These are phyloP conservation scores for Pantelozetes paolii DNA, from an alignment of 2,888 invertebrate genomes.

Conservation along the genomic window DNA sequence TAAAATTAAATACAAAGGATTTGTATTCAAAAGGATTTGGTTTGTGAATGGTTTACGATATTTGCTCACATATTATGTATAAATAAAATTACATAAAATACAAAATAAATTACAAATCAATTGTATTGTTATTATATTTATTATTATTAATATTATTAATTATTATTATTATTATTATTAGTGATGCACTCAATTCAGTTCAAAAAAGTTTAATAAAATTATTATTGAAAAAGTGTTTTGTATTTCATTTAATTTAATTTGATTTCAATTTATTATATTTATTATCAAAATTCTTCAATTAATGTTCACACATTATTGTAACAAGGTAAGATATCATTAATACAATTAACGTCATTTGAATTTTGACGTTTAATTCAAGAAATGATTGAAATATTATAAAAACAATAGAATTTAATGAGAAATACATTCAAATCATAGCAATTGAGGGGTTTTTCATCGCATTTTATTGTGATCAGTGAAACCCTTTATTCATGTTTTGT, in stretches of 20 bases:
- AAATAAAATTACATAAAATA: not conserved
- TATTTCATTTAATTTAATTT: not conserved
- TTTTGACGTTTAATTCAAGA: no score
- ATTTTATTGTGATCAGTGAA: no score
- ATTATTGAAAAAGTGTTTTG: not conserved
- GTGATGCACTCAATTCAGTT: constrained; percentile 36
- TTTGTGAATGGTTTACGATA: constrained; percentile 25
- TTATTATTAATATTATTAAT: constrained; percentile 8
- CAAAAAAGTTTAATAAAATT: constrained; percentile 20
- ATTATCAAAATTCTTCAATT: no score
- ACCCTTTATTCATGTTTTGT: no score
- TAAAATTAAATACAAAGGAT: not conserved
- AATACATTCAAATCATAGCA: no score
- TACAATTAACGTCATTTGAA: no score
- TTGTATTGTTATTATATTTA: constrained; percentile 30
- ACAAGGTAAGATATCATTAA: no score
- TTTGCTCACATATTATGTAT: constrained; percentile 35
- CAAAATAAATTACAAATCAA: not conserved
- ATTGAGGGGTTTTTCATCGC: no score
- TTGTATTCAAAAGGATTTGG: constrained; percentile 15
- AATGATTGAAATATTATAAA: no score
- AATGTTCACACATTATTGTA: no score
- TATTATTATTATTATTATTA: constrained; percentile 21
- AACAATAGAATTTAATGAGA: no score
- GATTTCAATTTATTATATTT: no score